A percentile compares a stretch with the other conserved stretches of the same genome.
phyloP scores from a whole-genome alignment of 2,797 vertebrate genomes.

The Phylloscopus collybita region DNA sequence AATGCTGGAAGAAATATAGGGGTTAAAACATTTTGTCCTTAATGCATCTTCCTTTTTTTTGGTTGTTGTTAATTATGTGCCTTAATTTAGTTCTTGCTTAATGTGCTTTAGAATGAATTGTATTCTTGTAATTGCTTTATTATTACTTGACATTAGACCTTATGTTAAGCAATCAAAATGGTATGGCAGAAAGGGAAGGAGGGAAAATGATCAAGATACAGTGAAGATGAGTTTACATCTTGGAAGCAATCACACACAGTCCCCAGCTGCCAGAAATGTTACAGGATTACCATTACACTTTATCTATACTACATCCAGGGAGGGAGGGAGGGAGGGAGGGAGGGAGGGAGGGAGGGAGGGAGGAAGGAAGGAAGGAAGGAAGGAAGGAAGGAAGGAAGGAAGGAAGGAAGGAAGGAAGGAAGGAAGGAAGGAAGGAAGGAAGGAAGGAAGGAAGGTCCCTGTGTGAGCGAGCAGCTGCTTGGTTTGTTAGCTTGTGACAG shows the following conservation, averaged over 20 bases:
- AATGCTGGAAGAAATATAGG: slow-evolving; percentile 33
- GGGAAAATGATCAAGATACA: slow-evolving; percentile 24
- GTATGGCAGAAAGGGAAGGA: slow-evolving; percentile 21
- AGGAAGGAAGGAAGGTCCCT: background rate
- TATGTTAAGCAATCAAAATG: slow-evolving; percentile 60
- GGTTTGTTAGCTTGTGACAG: background rate
- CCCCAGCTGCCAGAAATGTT: background rate
- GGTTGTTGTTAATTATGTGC: slow-evolving; percentile 53
- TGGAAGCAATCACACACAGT: background rate
- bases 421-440: background rate
- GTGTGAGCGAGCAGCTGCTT: background rate
- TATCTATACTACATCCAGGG: background rate
- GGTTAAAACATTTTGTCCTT: slow-evolving; percentile 51
- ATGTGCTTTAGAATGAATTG: slow-evolving; percentile 57
- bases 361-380: no score
- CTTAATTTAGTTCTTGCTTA: slow-evolving; percentile 69
- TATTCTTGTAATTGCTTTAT: slow-evolving; percentile 70
- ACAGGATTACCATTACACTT: background rate
- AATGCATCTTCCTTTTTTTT: background rate
- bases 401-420: background rate
- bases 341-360: no score
- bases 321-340: background rate
- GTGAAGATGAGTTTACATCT: slow-evolving; percentile 38
- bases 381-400: no score
- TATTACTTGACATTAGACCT: slow-evolving; percentile 66